These are phyloP conservation scores for Malurus splendens DNA, from an alignment of 2,797 vertebrate species.

Conservation along the genomic window DNA sequence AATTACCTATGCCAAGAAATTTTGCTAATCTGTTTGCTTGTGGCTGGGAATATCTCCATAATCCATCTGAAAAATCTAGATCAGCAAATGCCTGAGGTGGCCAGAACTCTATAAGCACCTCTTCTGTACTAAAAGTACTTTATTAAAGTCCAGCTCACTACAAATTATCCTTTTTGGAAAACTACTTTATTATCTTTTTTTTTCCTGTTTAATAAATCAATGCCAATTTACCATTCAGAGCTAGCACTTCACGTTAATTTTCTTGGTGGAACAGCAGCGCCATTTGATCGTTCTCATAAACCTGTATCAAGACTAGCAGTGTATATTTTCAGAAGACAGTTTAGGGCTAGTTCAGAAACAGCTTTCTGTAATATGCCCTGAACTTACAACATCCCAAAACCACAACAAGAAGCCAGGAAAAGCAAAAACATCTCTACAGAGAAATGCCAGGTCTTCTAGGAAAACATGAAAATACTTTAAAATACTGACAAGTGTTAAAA, in stretches of 20 bases:
- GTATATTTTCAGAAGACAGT: neutral
- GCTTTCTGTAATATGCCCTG: neutral
- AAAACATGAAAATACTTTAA: neutral
- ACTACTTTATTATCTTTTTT: neutral
- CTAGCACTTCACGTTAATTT: neutral
- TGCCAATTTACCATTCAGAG: neutral
- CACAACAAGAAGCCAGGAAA: neutral
- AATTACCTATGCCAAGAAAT: neutral
- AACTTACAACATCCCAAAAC: neutral
- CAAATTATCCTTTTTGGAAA: neutral
- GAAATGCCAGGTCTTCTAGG: neutral
- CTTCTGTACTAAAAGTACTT: neutral
- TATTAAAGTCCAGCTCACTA: neutral
- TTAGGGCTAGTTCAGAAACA: neutral
- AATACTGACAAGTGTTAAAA: neutral
- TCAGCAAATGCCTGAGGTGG: neutral
- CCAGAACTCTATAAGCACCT: neutral
- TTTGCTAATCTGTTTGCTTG: neutral
- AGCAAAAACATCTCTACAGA: neutral
- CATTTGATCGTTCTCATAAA: neutral
- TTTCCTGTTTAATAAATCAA: neutral
- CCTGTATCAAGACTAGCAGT: neutral
- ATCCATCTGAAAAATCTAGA: neutral
- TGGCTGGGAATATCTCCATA: neutral
- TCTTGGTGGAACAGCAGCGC: neutral